Evolutionary conservation across 2,797 vertebrate genomes (phyloP).

Genomic region (Sorex maritimensis): DNA sequence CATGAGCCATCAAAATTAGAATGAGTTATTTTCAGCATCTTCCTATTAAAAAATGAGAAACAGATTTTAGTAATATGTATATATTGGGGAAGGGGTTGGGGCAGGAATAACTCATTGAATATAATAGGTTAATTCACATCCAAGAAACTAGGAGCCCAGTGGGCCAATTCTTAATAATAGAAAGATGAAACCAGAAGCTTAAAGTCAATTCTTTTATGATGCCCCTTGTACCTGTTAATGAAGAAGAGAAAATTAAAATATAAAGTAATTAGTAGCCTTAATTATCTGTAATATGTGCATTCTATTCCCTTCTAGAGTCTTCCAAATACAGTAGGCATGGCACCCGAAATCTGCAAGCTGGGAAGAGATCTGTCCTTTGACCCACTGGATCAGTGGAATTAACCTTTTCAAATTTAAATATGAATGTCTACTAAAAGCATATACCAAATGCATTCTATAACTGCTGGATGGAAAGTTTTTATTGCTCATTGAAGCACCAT

Average conservation of each 20-base stretch:
- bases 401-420: constrained; percentile 79
- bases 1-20: constrained; percentile 30
- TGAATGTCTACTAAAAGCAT: constrained; percentile 68
- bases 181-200: constrained; percentile 59
- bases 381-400: constrained; percentile 73
- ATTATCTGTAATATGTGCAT: constrained; percentile 71
- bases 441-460: neutral
- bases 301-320: constrained; percentile 64
- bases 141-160: constrained; percentile 39
- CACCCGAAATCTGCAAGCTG: constrained; percentile 59
- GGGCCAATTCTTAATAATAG: constrained; percentile 52
- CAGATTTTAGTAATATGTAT: constrained; percentile 39
- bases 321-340: constrained; percentile 36
- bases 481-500: constrained; percentile 52
- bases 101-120: constrained; percentile 56
- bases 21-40: neutral
- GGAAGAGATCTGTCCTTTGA: constrained; percentile 75
- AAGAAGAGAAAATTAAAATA: constrained; percentile 73
- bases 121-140: constrained; percentile 21
- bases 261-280: constrained; percentile 53
- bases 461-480: constrained; percentile 56
- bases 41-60: constrained; percentile 53
- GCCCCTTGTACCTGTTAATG: constrained; percentile 63
- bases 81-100: constrained; percentile 2
- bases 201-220: constrained; percentile 66